Conservation (phyloP, 2,797 vertebrate species). For the Enteromius anoplus region DNA sequence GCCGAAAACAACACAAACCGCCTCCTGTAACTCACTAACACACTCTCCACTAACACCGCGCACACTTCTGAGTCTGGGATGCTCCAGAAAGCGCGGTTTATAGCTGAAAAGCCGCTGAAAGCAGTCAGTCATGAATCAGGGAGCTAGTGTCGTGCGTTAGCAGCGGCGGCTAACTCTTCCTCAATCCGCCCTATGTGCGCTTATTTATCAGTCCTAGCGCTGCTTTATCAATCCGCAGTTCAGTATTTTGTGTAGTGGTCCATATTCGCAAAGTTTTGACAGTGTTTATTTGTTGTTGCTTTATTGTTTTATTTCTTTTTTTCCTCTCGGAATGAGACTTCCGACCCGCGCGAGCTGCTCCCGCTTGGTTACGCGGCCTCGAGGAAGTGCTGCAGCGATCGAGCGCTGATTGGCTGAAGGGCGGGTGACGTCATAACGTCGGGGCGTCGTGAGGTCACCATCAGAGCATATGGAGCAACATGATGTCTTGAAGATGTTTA, state of each 20-base stretch:
- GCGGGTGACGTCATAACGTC: conserved; percentile 30
- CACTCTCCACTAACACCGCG: not conserved
- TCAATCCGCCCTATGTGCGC: conserved; percentile 12
- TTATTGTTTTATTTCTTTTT: conserved; percentile 61
- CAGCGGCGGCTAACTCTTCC: conserved; percentile 25
- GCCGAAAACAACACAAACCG: not conserved
- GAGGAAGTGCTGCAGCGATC: conserved; percentile 65
- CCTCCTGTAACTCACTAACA: not conserved
- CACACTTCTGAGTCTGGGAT: not conserved
- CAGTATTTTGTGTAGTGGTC: conserved; percentile 42
- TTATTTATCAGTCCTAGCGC: conserved; percentile 27
- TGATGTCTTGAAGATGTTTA: too few species aligned
- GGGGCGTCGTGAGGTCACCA: not conserved
- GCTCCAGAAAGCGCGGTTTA: not conserved
- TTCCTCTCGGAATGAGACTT: conserved; percentile 58
- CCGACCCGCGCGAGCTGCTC: conserved; percentile 61
- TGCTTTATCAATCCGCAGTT: conserved; percentile 46
- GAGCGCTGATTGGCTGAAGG: conserved; percentile 47
- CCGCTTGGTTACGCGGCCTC: conserved; percentile 55
- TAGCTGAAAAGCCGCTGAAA: not conserved
- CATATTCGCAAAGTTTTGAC: conserved; percentile 57
- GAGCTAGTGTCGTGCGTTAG: conserved; percentile 36
- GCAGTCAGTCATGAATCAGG: not conserved
- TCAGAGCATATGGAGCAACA: not conserved
- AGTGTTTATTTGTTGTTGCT: conserved; percentile 64